phyloP scores from a whole-genome alignment of 2,888 invertebrate genomes.

The Drosophila anceps region DNA sequence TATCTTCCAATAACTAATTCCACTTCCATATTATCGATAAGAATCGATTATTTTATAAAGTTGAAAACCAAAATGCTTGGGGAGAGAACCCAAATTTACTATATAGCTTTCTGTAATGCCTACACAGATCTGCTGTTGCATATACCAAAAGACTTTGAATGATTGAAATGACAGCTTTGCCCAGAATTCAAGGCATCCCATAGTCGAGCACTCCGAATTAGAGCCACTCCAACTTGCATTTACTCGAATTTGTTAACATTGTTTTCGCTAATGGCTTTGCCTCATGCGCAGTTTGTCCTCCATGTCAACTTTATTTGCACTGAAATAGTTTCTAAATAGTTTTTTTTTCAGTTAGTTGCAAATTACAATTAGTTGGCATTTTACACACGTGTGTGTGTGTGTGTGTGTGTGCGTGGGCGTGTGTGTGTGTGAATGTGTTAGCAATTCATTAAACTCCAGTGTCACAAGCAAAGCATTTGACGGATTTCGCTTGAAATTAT shows the following conservation, averaged over 20 bases:
- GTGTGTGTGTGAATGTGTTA: not conserved
- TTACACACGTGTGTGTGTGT: not conserved
- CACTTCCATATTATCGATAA: not conserved
- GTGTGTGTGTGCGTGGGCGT: not conserved
- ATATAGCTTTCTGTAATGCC: no score
- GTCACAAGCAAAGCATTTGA: constrained; percentile 28
- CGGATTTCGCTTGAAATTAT: constrained; percentile 21
- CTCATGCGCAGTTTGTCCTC: constrained; percentile 1
- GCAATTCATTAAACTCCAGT: constrained; percentile 10
- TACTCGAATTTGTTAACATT: constrained; percentile 1
- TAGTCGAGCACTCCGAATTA: not conserved
- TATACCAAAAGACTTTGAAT: not conserved
- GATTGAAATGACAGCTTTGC: no score
- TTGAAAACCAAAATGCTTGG: no score
- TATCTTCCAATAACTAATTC: not conserved
- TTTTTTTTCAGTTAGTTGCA: constrained; percentile 8
- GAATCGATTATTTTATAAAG: not conserved
- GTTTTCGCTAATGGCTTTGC: not conserved
- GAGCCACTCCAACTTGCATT: not conserved
- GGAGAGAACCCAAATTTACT: not conserved
- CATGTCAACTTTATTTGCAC: not conserved
- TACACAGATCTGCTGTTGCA: not conserved
- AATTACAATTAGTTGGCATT: constrained; percentile 7
- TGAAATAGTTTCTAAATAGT: constrained; percentile 6
- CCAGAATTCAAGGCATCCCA: not conserved